Conservation (phyloP, 64 coral and sea anemone genomes). For the Hydrozoanthus tunicans region DNA sequence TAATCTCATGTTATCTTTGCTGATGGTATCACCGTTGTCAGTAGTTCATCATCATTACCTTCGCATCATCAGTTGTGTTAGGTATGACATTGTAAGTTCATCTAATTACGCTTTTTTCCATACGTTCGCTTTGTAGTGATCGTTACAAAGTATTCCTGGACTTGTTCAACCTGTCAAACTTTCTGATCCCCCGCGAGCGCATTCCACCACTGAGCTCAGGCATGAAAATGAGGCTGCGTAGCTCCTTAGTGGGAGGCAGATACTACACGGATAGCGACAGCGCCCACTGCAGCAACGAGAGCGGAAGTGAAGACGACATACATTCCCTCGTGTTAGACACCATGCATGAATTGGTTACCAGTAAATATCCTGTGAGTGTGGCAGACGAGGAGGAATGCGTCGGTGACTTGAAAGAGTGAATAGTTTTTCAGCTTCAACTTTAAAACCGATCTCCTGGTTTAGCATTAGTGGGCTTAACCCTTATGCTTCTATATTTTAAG, state of each 20-base stretch:
- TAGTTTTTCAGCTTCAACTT: no score
- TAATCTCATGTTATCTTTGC: no score
- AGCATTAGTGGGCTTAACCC: no score
- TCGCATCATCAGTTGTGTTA: no score
- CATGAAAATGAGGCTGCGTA: slow-evolving; percentile 84
- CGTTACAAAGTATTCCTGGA: slow-evolving; percentile 96
- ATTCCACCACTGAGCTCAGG: slow-evolving; percentile 77
- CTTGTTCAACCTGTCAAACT: slow-evolving; percentile 89
- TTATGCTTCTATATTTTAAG: no score
- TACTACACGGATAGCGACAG: slow-evolving; percentile 79
- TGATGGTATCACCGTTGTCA: no score
- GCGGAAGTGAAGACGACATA: slow-evolving; percentile 41
- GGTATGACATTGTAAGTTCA: no score
- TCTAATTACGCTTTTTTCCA: no score
- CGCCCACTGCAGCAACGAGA: slow-evolving; percentile 77
- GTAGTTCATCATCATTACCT: no score
- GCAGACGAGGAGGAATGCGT: no score
- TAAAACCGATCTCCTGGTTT: no score
- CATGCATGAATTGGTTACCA: background rate
- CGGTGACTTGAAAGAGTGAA: no score
- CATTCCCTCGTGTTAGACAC: background rate
- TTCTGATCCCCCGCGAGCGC: slow-evolving; percentile 81
- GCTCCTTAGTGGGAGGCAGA: slow-evolving; percentile 45
- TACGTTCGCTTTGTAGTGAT: slow-evolving; percentile 66
- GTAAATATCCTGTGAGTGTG: background rate